Evolutionary conservation across 2,113 vertebrate species (phyloP).

Genomic region (Anoplopoma fimbria): DNA sequence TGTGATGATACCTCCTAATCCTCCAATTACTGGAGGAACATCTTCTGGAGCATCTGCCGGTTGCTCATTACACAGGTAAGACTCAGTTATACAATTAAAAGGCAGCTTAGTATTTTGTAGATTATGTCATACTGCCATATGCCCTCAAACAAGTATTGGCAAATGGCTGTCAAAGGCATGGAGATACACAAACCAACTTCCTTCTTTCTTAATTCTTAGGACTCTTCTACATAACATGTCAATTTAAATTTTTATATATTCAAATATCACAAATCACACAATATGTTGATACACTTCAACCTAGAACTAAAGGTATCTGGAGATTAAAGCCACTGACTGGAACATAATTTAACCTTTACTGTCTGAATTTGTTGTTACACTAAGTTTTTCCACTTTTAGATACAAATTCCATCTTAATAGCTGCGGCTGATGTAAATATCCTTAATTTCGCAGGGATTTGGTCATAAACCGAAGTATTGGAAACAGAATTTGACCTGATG

Average conservation of each 20-base stretch:
- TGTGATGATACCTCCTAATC: constrained; percentile 66
- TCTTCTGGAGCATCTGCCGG: constrained; percentile 62
- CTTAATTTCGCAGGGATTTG: too few species aligned
- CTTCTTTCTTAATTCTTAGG: neutral
- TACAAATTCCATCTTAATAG: neutral
- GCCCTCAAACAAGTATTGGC: neutral
- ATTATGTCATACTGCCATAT: constrained; percentile 14
- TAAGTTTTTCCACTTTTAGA: neutral
- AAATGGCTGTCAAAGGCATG: neutral
- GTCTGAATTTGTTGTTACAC: neutral
- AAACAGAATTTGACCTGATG: neutral
- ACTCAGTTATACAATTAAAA: constrained; percentile 61
- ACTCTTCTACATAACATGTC: neutral
- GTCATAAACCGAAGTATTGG: neutral
- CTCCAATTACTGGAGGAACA: constrained; percentile 65
- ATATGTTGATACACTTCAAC: neutral
- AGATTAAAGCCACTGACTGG: neutral
- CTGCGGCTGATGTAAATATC: neutral
- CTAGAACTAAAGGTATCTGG: neutral
- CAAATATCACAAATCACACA: neutral
- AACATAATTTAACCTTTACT: neutral
- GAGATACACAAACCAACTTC: neutral
- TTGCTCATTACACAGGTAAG: constrained; percentile 65
- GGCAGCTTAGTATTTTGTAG: constrained; percentile 44
- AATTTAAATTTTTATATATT: neutral